phyloP scores from a whole-genome alignment of 2,797 vertebrate species.

The Platyrinchus mystaceus region DNA sequence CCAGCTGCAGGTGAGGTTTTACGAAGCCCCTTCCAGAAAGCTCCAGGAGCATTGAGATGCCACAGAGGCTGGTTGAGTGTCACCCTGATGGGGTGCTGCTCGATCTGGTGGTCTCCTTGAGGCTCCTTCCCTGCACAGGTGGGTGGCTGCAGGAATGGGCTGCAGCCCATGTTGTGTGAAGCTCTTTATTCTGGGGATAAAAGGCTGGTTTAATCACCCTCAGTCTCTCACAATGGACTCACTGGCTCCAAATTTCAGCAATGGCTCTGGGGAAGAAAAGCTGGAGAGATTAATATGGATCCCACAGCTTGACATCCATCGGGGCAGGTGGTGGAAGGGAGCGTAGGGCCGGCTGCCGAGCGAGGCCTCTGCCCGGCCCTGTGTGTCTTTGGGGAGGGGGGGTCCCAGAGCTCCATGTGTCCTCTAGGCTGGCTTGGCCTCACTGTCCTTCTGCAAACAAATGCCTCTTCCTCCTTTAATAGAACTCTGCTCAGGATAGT shows the following conservation, averaged over 20 bases:
- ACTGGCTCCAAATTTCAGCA: neutral
- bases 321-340: neutral
- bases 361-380: too few species aligned
- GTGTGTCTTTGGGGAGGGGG: neutral
- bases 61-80: neutral
- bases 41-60: neutral
- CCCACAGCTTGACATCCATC: rapidly evolving
- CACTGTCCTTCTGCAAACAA: neutral
- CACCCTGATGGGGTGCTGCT: neutral
- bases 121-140: neutral
- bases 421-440: neutral
- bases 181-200: conserved; percentile 42
- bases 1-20: neutral
- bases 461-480: neutral
- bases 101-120: neutral
- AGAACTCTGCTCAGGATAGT: neutral
- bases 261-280: neutral
- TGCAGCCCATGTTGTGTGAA: conserved; percentile 68
- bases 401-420: rapidly evolving
- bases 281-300: neutral
- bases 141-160: neutral
- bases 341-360: neutral
- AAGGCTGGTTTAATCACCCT: conserved; percentile 57
- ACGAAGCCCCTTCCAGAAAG: neutral
- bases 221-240: conserved; percentile 23